These are phyloP conservation scores for Camelus bactrianus DNA, from an alignment of 2,113 vertebrate genomes.

Conservation along the genomic window DNA sequence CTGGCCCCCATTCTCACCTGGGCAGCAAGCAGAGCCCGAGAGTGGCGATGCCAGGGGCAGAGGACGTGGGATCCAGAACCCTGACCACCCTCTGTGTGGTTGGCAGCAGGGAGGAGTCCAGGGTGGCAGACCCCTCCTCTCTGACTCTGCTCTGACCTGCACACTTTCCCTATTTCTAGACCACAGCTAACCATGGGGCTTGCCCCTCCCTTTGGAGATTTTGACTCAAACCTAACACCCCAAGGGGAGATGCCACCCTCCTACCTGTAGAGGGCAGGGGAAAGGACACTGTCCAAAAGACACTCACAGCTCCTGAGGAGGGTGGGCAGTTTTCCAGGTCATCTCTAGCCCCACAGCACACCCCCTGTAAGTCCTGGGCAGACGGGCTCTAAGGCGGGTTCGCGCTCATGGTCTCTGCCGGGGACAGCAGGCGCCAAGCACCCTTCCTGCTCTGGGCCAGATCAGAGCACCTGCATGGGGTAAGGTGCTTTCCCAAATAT, in stretches of 20 bases:
- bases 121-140: not conserved
- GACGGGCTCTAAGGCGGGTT: not conserved
- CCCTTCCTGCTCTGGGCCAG: not conserved
- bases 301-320: not conserved
- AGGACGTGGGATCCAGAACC: not conserved
- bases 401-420: accelerated
- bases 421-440: not conserved
- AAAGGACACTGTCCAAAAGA: not conserved
- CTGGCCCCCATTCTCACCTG: not conserved
- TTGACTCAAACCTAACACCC: not conserved
- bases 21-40: not conserved
- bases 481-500: not conserved
- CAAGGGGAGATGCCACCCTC: not conserved
- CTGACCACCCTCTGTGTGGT: not conserved
- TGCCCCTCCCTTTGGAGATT: accelerated
- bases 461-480: too few relatives aligned
- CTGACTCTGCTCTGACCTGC: not conserved
- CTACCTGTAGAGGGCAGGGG: not conserved
- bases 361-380: not conserved
- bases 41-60: not conserved
- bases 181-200: not conserved
- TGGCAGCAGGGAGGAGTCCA: not conserved
- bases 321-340: not conserved
- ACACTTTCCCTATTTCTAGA: not conserved
- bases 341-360: not conserved